Conservation (phyloP, 2,113 vertebrate species). For the Ranitomeya variabilis region DNA sequence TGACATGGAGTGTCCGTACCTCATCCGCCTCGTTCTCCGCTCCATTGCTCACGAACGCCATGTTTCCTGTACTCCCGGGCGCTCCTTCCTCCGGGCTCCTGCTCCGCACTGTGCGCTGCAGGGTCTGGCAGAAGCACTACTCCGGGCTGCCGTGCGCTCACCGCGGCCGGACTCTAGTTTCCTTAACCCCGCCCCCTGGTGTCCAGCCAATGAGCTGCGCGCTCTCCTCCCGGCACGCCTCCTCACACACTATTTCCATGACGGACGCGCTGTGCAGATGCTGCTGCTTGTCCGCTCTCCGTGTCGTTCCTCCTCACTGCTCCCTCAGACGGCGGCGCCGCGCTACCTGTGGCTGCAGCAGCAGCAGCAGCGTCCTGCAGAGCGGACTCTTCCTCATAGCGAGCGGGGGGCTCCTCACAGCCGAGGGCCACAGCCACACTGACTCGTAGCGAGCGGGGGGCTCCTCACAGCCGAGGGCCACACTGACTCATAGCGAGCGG, state of each 20-base stretch:
- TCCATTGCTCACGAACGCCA: conserved; percentile 48
- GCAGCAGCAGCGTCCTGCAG: neutral
- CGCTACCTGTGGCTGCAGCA: neutral
- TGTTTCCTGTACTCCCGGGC: neutral
- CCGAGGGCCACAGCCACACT: too few relatives aligned
- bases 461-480: too few relatives aligned
- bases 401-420: too few relatives aligned
- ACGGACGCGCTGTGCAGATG: neutral
- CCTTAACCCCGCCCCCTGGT: neutral
- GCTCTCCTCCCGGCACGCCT: conserved; percentile 10
- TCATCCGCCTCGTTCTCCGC: conserved; percentile 31
- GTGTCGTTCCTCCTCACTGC: too few relatives aligned
- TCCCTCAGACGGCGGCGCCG: too few relatives aligned
- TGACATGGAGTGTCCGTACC: conserved; percentile 12
- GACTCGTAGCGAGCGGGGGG: too few relatives aligned
- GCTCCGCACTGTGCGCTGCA: neutral
- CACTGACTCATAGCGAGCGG: too few relatives aligned
- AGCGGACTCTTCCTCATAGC: too few relatives aligned
- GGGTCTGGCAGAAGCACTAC: too few relatives aligned
- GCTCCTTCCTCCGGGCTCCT: neutral
- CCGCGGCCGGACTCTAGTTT: neutral
- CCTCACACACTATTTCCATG: conserved; percentile 19
- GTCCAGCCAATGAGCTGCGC: neutral
- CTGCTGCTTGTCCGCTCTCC: too few relatives aligned
- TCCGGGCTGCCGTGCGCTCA: neutral